phyloP scores from a whole-genome alignment of 2,113 vertebrate genomes.

The Serilophus lunatus region DNA sequence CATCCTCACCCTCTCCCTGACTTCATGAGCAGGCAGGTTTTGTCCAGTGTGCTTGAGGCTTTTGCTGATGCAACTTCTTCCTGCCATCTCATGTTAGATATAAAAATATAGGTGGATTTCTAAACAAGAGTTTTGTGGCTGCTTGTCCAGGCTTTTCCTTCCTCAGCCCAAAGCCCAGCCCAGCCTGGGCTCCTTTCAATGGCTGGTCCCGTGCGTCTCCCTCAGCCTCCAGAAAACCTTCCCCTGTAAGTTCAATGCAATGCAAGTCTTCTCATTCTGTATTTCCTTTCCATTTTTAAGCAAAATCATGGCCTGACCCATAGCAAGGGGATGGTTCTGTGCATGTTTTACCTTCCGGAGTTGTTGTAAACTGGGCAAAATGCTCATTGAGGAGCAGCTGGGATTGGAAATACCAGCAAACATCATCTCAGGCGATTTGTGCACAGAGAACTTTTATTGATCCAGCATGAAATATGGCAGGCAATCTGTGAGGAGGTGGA shows the following conservation, averaged over 20 bases:
- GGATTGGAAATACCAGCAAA: not conserved
- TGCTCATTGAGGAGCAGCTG: not conserved
- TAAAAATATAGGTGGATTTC: not conserved
- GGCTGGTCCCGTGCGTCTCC: not conserved
- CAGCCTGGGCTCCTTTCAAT: not conserved
- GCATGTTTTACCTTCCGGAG: not conserved
- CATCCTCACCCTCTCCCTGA: not conserved
- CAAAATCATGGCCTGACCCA: not conserved
- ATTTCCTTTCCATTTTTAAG: not conserved
- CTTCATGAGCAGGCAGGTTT: not conserved
- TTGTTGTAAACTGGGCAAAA: not conserved
- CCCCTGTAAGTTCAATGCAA: not conserved
- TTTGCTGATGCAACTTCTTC: not conserved
- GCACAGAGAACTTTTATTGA: slow-evolving; percentile 24
- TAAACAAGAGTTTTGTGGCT: not conserved
- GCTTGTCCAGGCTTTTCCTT: not conserved
- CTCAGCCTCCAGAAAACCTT: not conserved
- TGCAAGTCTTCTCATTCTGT: not conserved
- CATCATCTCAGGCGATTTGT: not conserved
- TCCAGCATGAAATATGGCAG: slow-evolving; percentile 21
- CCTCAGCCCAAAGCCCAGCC: not conserved
- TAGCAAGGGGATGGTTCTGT: not conserved
- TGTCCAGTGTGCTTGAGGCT: not conserved
- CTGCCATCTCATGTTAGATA: not conserved
- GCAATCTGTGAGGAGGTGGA: not conserved